Evolutionary conservation across 2,797 vertebrate genomes (phyloP).

Genomic region (Halcyon badia): DNA sequence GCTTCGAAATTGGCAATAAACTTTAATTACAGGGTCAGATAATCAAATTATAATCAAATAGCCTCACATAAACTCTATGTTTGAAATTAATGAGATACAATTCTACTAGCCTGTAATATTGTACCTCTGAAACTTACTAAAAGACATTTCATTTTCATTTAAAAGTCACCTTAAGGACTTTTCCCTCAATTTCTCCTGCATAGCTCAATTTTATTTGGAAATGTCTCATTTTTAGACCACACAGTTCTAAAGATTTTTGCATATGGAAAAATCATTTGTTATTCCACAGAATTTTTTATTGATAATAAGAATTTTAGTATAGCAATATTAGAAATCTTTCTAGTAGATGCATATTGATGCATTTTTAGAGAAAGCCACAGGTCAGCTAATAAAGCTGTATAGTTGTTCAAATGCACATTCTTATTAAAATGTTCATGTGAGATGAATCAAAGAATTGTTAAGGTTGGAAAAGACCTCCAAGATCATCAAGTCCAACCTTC

Average conservation of each 20-base stretch:
- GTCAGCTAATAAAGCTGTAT: slow-evolving; percentile 50
- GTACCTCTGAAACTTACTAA: slow-evolving; percentile 77
- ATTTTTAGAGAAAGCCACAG: slow-evolving; percentile 23
- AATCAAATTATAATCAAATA: slow-evolving; percentile 86
- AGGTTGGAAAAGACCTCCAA: no score
- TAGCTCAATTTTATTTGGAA: slow-evolving; percentile 79
- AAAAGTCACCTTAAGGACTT: slow-evolving; percentile 82
- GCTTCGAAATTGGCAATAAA: slow-evolving; percentile 83
- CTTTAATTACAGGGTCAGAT: slow-evolving; percentile 86
- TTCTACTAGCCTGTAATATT: slow-evolving; percentile 74
- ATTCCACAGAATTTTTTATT: background rate
- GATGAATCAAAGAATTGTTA: background rate
- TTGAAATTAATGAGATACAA: slow-evolving; percentile 84
- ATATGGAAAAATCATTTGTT: slow-evolving; percentile 33
- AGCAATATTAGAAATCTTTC: background rate
- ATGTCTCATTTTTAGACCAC: slow-evolving; percentile 76
- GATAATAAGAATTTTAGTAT: slow-evolving; percentile 59
- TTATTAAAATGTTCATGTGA: slow-evolving; percentile 62
- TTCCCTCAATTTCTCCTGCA: slow-evolving; percentile 65
- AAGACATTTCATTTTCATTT: slow-evolving; percentile 84
- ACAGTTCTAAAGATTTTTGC: slow-evolving; percentile 67
- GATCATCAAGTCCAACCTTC: no score
- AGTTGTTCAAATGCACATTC: slow-evolving; percentile 42
- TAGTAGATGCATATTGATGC: background rate
- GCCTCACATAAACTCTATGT: slow-evolving; percentile 82